phyloP scores from a whole-genome alignment of 2,113 vertebrate genomes.

The Athene cunicularia region DNA sequence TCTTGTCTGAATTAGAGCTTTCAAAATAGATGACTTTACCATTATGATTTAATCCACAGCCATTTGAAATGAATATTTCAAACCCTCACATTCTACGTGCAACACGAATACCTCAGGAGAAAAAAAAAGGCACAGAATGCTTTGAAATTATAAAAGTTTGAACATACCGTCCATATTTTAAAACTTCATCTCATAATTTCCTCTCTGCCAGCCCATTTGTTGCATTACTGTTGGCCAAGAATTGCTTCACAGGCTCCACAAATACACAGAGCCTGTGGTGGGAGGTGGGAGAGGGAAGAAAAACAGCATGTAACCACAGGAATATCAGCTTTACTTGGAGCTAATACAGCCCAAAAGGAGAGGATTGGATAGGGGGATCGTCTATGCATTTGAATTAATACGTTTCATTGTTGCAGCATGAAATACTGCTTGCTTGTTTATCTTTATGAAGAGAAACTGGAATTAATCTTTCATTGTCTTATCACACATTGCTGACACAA shows the following conservation, averaged over 20 bases:
- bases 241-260: neutral
- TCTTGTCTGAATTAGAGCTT: neutral
- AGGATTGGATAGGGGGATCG: neutral
- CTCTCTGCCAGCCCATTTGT: neutral
- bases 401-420: neutral
- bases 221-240: neutral
- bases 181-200: neutral
- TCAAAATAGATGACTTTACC: neutral
- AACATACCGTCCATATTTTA: neutral
- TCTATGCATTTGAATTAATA: neutral
- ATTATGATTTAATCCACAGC: slow-evolving; percentile 8
- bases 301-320: neutral
- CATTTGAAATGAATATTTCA: slow-evolving; percentile 15
- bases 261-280: neutral
- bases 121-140: neutral
- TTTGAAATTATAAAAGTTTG: neutral
- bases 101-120: neutral
- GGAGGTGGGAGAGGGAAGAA: neutral
- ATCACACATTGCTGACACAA: neutral
- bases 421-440: neutral
- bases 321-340: neutral
- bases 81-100: neutral
- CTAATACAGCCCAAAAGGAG: neutral
- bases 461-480: neutral
- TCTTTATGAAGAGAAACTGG: neutral